Base-by-base conservation (phyloP, 1,140 invertebrate genomes). In the Ooceraea biroi region DNA sequence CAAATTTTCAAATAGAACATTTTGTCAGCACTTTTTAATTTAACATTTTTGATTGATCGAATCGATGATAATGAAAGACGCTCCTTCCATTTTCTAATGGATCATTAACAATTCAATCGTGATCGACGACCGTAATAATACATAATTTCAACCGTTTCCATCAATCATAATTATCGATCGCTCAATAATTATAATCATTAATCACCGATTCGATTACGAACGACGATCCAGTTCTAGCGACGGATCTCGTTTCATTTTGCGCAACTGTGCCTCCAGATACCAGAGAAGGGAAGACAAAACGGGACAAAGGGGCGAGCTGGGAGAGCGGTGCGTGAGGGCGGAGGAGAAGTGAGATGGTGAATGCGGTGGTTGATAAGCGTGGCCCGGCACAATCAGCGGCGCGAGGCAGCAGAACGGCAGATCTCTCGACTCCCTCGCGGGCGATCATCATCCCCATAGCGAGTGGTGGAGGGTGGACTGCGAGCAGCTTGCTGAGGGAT, bases 311-410 rank as follows among this genome's bases (percentile, higher is more conserved):
- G 27, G 41, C 22, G 76, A 58, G 30, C 78, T 63, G 55, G 76
- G 76, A 69, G 60, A 22, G 8, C 30, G 36, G 36, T 3, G 5
- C 36, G 19, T 19, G 46, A 46, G 73, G 41, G 36, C 69, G 80
- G 52, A 61, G 63, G 68, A 36, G 58, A 41, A 69, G 55, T 76
- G 66, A 71, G 82, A 83, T 63, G 80, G 69, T 61, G 68, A 63
- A 85, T 44, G 55, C 19, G n/a, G 55, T 22, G 71, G 30, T 44
- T 66, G 61, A 82, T 78, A 55, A 71, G 60, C 58, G 65, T 25
- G 14, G 50, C 36, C 46, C 22, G 61, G 61, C 36, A 68, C 58
- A 52, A 82, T 52, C n/a, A 55, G 66, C 48, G 41, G 63, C 27
- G 73, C 60, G 78, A 50, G 60, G 52, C 50, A 69, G 36, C 36